Base-by-base conservation (phyloP, 2,797 vertebrate genomes). In the Enteromius thamalakanensis region DNA sequence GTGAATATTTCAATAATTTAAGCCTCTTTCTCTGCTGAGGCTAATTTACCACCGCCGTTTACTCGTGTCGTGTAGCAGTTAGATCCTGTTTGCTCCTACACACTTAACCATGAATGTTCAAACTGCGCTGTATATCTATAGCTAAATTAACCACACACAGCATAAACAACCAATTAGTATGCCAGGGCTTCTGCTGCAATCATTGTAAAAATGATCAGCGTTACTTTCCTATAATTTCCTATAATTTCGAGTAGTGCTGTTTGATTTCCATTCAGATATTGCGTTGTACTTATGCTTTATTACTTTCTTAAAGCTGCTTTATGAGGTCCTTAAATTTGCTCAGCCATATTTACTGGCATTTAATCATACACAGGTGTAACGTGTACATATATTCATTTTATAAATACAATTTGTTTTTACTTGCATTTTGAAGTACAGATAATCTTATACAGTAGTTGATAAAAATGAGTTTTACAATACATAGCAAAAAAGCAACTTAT, bases 1-100 rank as follows among this genome's bases (percentile, higher is more conserved):
- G 34, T 76, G 51, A 76, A 62, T 60, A 76, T 79, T 79, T 34
- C 58, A 78, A 14, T 49, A 1, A 55, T 69, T 58, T 7, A 45
- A 70, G 15, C 37, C 37, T 58, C 23, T 47, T 47, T 47, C 23
- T 80, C 58, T 23, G 79, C 37, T 34, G 37, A 60, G 26, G 40
- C 2, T 71, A 62, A 70, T 71, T n/a, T 21, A 60, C 10, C 53
- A 14, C 51, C 60, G 11, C 6, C 17, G 6, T 58, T 70, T 29
- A 14, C 8, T 32, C 29, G 1, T 71, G 19, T 80, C 55, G 49
- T 53, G 26, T 32, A 14, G 78, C 65, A 21, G 65, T 71, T 79
- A 60, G 17, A 40, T 29, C 34, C 65, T 70, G 37, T 60, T 58
- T 70, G 6, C 37, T 80, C 67, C 32, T n/a, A 62, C 26, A 34